phyloP scores from a whole-genome alignment of 2,797 vertebrate species.

The Takifugu ocellatus region DNA sequence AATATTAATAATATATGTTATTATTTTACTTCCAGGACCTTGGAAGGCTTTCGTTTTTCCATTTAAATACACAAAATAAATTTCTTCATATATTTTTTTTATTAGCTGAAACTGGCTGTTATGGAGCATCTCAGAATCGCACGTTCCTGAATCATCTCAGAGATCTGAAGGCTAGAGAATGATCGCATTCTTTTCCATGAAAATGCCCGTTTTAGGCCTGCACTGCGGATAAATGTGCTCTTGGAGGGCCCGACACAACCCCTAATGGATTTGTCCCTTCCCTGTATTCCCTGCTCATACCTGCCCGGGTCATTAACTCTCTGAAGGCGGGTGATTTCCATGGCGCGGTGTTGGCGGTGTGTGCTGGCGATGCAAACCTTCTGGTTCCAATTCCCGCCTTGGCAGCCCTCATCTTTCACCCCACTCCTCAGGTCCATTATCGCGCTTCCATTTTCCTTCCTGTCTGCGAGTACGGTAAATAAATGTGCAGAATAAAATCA shows the following conservation, averaged over 20 bases:
- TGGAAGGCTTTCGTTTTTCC: too few relatives aligned
- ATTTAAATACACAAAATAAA: too few relatives aligned
- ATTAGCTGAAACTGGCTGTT: too few relatives aligned
- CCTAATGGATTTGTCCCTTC: not conserved
- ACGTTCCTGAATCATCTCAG: not conserved
- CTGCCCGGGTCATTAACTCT: conserved; percentile 15
- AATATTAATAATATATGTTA: too few relatives aligned
- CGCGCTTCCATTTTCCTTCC: conserved; percentile 9
- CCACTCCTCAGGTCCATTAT: conserved; percentile 8
- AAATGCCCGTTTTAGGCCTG: too few relatives aligned
- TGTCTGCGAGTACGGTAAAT: not conserved
- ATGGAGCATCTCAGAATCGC: not conserved
- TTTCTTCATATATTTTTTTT: not conserved
- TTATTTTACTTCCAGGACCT: too few relatives aligned
- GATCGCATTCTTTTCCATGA: too few relatives aligned
- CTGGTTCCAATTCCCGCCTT: conserved; percentile 38
- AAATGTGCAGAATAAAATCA: not conserved
- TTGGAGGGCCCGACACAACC: not conserved
- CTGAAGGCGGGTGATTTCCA: conserved; percentile 41
- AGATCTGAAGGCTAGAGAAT: too few relatives aligned
- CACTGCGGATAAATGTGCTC: too few relatives aligned
- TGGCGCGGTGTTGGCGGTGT: conserved; percentile 16
- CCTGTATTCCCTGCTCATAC: conserved; percentile 5
- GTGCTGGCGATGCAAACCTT: conserved; percentile 15
- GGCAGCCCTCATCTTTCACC: conserved; percentile 32